phyloP scores from a whole-genome alignment of 2,888 invertebrate species.

The Pilophorus perplexus region DNA sequence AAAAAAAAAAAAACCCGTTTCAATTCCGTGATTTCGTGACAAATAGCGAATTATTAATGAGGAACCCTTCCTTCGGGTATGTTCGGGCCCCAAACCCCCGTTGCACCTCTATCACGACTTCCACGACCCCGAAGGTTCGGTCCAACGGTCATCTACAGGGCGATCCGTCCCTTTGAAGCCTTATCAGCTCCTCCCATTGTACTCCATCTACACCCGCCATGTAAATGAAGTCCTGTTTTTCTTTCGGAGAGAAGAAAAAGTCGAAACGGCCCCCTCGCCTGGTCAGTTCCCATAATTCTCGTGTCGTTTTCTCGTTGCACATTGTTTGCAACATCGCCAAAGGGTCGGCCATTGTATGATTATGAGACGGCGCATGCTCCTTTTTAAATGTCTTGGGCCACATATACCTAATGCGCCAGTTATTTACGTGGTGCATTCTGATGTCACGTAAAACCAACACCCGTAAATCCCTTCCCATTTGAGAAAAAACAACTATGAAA shows the following conservation, averaged over 20 bases:
- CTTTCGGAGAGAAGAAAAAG: neutral
- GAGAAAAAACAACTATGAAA: too few species aligned
- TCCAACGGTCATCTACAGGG: constrained; percentile 12
- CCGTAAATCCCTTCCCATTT: too few species aligned
- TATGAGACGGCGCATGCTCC: too few species aligned
- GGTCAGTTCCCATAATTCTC: constrained; percentile 11
- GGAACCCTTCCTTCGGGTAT: neutral
- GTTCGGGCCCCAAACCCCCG: constrained; percentile 6
- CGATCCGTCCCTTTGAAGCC: neutral
- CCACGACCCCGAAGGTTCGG: constrained; percentile 17
- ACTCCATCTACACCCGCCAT: constrained; percentile 7
- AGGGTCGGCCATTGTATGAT: constrained; percentile 8
- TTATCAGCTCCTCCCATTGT: neutral
- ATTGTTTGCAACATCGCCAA: neutral
- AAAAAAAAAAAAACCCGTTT: constrained; percentile 1
- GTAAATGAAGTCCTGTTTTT: constrained; percentile 12
- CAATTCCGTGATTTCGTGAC: constrained; percentile 27
- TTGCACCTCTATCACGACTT: constrained; percentile 12
- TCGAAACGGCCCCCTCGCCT: neutral
- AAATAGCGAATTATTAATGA: constrained; percentile 24
- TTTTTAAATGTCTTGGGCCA: too few species aligned
- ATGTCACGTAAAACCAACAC: too few species aligned
- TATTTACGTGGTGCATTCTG: too few species aligned
- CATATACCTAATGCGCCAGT: too few species aligned
- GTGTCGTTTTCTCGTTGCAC: neutral